Percentiles rank a stretch among this genome's conserved stretches.
Conservation (phyloP, 2,888 invertebrate species). For the Empis livida region DNA sequence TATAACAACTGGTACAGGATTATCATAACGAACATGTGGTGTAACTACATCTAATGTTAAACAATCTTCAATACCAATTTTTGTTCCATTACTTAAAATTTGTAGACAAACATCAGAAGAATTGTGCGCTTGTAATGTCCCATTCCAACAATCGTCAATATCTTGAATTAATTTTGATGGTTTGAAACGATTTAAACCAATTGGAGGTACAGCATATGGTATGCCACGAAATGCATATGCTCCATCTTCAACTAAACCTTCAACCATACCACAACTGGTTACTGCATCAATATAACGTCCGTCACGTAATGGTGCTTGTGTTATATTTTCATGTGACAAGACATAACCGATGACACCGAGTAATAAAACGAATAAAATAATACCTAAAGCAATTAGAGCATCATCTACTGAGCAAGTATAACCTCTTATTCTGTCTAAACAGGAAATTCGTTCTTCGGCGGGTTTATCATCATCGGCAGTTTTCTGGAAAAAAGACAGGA, state of each 20-base stretch:
- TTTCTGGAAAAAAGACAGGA: conserved; percentile 17
- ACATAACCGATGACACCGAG: conserved; percentile 51
- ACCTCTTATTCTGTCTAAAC: conserved; percentile 46
- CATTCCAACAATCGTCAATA: conserved; percentile 68
- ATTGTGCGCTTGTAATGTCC: conserved; percentile 53
- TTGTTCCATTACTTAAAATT: conserved; percentile 49
- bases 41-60: conserved; percentile 71
- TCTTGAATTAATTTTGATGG: conserved; percentile 52
- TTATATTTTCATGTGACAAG: conserved; percentile 43
- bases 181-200: conserved; percentile 54
- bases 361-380: conserved; percentile 45
- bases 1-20: conserved; percentile 69
- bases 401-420: conserved; percentile 55
- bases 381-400: conserved; percentile 42
- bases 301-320: conserved; percentile 51
- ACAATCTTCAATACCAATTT: conserved; percentile 67
- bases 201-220: conserved; percentile 65
- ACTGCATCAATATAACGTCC: conserved; percentile 59
- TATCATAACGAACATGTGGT: conserved; percentile 65
- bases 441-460: conserved; percentile 30
- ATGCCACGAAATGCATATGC: conserved; percentile 71
- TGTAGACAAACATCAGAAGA: conserved; percentile 57
- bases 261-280: conserved; percentile 65
- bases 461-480: conserved; percentile 20
- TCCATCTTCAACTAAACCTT: conserved; percentile 65